Evolutionary conservation across 2,113 vertebrate species (phyloP).

Genomic region (Podarcis cretensis): DNA sequence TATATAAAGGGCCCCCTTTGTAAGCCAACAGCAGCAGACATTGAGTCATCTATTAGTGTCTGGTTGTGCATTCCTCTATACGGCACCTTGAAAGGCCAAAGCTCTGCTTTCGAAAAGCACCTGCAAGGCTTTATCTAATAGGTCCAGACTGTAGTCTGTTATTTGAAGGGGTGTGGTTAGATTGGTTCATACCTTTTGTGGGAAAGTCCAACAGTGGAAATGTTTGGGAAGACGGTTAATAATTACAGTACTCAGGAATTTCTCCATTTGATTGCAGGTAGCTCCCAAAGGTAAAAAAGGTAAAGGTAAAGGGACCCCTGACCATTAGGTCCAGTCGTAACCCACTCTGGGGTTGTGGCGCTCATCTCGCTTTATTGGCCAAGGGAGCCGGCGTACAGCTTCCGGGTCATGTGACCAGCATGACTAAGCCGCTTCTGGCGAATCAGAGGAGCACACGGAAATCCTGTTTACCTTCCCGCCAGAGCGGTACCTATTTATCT

Average conservation of each 20-base stretch:
- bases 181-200: background rate
- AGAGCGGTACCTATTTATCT: too few relatives aligned
- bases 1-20: conserved; percentile 1
- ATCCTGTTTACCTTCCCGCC: too few relatives aligned
- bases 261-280: background rate
- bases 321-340: too few relatives aligned
- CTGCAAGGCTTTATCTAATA: background rate
- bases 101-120: background rate
- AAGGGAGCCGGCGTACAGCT: too few relatives aligned
- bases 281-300: background rate
- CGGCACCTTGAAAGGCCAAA: background rate
- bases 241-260: background rate
- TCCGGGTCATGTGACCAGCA: too few relatives aligned
- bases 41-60: conserved; percentile 12
- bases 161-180: background rate
- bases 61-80: background rate
- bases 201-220: background rate
- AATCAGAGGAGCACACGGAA: too few relatives aligned
- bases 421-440: too few relatives aligned
- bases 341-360: too few relatives aligned
- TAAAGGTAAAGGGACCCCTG: too few relatives aligned
- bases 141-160: background rate
- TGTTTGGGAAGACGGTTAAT: background rate
- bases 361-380: too few relatives aligned
- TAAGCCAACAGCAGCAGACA: conserved; percentile 2